A percentile compares a stretch with the other conserved stretches of the same genome.
phyloP scores from a whole-genome alignment of 1,140 invertebrate genomes.

The Uloborus diversus region DNA sequence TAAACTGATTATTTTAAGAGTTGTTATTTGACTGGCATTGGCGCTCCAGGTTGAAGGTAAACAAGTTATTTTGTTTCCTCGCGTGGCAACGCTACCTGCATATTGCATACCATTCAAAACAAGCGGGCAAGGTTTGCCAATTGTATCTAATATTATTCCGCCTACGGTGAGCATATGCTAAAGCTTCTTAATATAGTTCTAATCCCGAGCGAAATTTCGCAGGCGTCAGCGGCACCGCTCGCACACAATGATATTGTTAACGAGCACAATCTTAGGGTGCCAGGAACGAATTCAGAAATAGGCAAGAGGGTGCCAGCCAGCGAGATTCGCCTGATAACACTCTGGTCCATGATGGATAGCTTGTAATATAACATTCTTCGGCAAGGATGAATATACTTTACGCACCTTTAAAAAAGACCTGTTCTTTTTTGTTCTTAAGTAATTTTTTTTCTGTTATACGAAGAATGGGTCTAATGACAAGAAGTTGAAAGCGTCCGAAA shows the following conservation, averaged over 20 bases:
- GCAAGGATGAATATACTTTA: constrained; percentile 3
- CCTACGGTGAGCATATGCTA: background rate
- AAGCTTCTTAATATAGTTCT: constrained; percentile 13
- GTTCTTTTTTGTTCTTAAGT: too few relatives aligned
- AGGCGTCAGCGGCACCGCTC: constrained; percentile 10
- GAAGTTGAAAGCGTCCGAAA: too few relatives aligned
- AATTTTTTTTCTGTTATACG: too few relatives aligned
- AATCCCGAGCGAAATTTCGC: constrained; percentile 24
- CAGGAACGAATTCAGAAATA: constrained; percentile 19
- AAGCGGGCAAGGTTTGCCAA: too few relatives aligned
- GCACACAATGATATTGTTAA: constrained; percentile 36
- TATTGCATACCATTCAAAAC: too few relatives aligned
- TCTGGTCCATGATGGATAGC: constrained; percentile 6
- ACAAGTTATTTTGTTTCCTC: too few relatives aligned
- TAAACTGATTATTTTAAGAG: too few relatives aligned
- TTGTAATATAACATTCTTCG: background rate
- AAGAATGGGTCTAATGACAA: too few relatives aligned
- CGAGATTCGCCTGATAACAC: constrained; percentile 28
- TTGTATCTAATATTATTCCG: background rate
- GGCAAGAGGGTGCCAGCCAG: constrained; percentile 18
- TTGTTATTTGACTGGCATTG: too few relatives aligned
- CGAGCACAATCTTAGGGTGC: constrained; percentile 18
- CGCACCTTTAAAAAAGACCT: too few relatives aligned
- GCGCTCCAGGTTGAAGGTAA: too few relatives aligned
- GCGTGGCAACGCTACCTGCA: too few relatives aligned